Conservation (phyloP, 2,888 invertebrate genomes). For the Erebia epiphron region DNA sequence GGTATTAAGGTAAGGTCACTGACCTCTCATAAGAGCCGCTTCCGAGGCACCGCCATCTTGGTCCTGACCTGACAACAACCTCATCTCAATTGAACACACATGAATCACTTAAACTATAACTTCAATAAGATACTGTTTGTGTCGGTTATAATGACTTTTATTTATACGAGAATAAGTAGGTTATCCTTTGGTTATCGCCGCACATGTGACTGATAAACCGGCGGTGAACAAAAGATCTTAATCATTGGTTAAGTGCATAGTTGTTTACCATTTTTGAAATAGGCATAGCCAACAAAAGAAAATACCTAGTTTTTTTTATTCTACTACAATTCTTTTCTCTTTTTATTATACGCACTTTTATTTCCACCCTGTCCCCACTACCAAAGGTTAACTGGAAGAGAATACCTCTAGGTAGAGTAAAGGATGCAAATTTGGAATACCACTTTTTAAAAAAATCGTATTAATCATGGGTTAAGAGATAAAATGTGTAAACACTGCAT, state of each 20-base stretch:
- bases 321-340: no score
- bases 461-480: no score
- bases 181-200: slow-evolving; percentile 70
- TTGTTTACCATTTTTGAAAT: slow-evolving; percentile 1
- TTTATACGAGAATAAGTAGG: slow-evolving; percentile 75
- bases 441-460: no score
- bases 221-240: slow-evolving; percentile 53
- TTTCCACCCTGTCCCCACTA: no score
- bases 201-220: slow-evolving; percentile 71
- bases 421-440: no score
- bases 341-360: no score
- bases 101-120: slow-evolving; percentile 45
- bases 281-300: not conserved
- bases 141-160: slow-evolving; percentile 57
- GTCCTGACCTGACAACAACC: slow-evolving; percentile 69
- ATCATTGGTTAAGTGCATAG: slow-evolving; percentile 31
- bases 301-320: not conserved
- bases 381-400: no score
- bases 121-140: slow-evolving; percentile 53
- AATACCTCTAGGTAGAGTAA: no score
- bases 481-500: no score
- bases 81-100: slow-evolving; percentile 53
- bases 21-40: slow-evolving; percentile 46
- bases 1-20: slow-evolving; percentile 30
- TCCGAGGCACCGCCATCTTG: slow-evolving; percentile 73